A percentile compares a stretch with the other conserved stretches of the same genome.
These are phyloP conservation scores for Aurelia sp. DNA, from an alignment of 30 jellyfish, hydroid and myxozoan genomes.

Conservation along the genomic window DNA sequence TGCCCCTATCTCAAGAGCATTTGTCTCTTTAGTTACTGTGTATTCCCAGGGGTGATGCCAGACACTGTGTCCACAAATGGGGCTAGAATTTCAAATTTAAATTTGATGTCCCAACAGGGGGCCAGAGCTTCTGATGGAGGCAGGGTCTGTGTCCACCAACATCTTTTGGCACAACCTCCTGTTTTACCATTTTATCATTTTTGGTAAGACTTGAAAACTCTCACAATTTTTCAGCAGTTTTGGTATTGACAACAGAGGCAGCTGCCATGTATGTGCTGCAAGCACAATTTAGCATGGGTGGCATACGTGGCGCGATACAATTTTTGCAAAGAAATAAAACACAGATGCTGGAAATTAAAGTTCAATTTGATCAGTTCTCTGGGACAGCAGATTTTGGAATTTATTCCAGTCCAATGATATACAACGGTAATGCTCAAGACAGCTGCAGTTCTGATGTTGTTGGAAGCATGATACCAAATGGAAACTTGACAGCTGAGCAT, in stretches of 20 bases:
- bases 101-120: no score
- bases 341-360: slow-evolving; percentile 44
- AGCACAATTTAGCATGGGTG: slow-evolving; percentile 73
- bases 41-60: no score
- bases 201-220: no score
- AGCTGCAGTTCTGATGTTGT: slow-evolving; percentile 52
- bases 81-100: no score
- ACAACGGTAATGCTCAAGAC: slow-evolving; percentile 45
- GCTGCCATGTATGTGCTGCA: slow-evolving; percentile 31
- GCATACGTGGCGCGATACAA: slow-evolving; percentile 48
- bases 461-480: slow-evolving; percentile 46
- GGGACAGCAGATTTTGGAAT: slow-evolving; percentile 47
- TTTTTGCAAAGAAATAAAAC: slow-evolving; percentile 38
- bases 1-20: no score
- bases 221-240: no score
- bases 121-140: no score
- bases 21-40: no score
- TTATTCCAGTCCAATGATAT: slow-evolving; percentile 47
- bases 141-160: no score
- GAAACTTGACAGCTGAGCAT: slow-evolving; percentile 59
- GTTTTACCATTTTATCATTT: no score
- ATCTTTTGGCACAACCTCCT: no score
- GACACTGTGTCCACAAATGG: no score
- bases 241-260: background rate
- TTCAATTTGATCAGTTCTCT: slow-evolving; percentile 38